Conservation (phyloP, 2,888 invertebrate genomes). For the Acronicta leporina region DNA sequence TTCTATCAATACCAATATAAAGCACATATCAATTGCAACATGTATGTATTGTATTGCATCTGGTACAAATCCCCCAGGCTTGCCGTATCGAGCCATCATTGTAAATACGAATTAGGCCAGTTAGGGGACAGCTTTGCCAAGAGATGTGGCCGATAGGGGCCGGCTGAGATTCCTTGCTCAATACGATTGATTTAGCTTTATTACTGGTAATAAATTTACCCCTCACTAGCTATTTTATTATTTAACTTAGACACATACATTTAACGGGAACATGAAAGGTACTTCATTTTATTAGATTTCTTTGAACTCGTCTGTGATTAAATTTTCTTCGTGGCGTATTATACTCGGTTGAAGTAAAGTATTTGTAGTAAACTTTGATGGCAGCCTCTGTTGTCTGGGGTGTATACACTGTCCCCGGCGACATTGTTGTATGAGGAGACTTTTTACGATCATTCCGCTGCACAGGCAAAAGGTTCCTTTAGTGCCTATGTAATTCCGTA, state of each 20-base stretch:
- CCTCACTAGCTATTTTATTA: conserved; percentile 55
- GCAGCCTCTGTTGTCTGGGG: conserved; percentile 50
- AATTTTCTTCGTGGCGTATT: conserved; percentile 47
- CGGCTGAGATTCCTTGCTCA: conserved; percentile 70
- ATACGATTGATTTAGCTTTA: conserved; percentile 84
- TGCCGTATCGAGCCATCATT: conserved; percentile 51
- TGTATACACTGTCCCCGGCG: conserved; percentile 50
- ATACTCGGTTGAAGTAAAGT: conserved; percentile 43
- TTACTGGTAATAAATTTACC: conserved; percentile 80
- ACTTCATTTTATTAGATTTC: conserved; percentile 50
- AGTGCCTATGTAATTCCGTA: conserved; percentile 63
- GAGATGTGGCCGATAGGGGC: conserved; percentile 73
- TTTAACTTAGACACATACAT: conserved; percentile 46
- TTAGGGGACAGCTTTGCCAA: conserved; percentile 61
- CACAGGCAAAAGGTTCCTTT: conserved; percentile 64
- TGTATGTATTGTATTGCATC: conserved; percentile 14
- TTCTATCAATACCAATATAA: not conserved
- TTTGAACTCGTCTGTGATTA: conserved; percentile 42
- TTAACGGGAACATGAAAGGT: conserved; percentile 40
- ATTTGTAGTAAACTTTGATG: conserved; percentile 54
- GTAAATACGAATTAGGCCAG: conserved; percentile 68
- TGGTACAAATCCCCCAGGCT: conserved; percentile 31
- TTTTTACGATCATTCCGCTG: conserved; percentile 69
- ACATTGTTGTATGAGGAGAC: conserved; percentile 65
- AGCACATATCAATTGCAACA: conserved; percentile 12